Evolutionary conservation across 2,888 invertebrate genomes (phyloP), one percentile per base, ranked within the genome.

Genomic region (Cataglyphis rosenhaueri): DNA sequence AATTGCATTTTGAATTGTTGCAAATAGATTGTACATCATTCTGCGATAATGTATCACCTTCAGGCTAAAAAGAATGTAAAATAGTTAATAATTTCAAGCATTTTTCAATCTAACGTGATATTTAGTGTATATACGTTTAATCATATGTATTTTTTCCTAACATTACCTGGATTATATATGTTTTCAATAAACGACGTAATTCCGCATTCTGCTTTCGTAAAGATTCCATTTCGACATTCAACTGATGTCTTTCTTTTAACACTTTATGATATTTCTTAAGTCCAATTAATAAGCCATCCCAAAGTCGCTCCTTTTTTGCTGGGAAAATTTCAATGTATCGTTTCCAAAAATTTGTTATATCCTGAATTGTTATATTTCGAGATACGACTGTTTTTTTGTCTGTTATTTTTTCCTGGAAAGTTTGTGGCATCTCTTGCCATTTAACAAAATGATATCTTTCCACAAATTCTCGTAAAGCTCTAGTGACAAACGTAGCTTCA

Each of bases 181-280:
- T 96, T 84, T 96, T 95, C 64, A 97, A 95, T 70, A 98, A 94
- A 81, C 96, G 95, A 32, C 96, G 96, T 71, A 98, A 93, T 84
- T 97, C 97, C 1, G 94, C 94, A 93, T 98, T 98, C 90, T 97
- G 97, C 78, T 95, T 95, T 6, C 96, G 95, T 29, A 97, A 92
- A 74, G 95, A 95, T 25, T 96, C 94, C 3, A 97, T 97, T 91
- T 97, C 97, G 0, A 95, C 95, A 88, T 97, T 96, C 15, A 97
- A 94, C 76, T 95, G 95, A 87, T 96, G 96, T 0, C 97, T 95
- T 91, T 97, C 97, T 95, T 96, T 96, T 85, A 97, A 94, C 86
- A 96, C 95, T 44, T 95, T 95, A 85, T 96, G 95, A 94, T 97
- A 97, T 91, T 96, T 96, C 82, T 96, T 96, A 32, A 97, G 94